These are phyloP conservation scores for Popillia japonica DNA, from an alignment of 1,140 invertebrate species.

Conservation along the genomic window DNA sequence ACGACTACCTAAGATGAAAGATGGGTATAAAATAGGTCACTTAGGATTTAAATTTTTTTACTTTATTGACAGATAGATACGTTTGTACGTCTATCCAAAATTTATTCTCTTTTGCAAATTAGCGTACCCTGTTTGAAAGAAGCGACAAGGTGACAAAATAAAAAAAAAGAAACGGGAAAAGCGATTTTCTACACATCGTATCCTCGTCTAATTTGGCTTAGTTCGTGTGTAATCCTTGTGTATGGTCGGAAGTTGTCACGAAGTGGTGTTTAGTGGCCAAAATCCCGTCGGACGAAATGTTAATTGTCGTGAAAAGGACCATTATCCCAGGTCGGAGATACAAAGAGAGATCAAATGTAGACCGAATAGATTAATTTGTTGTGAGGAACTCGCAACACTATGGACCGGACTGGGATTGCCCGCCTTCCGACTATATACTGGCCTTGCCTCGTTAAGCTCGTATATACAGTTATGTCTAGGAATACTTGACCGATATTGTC, in stretches of 20 bases:
- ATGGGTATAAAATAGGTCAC: too few relatives aligned
- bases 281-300: constrained; percentile 31
- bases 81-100: too few relatives aligned
- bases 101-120: too few relatives aligned
- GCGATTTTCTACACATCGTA: not conserved
- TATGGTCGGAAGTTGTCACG: not conserved
- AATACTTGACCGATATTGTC: too few relatives aligned
- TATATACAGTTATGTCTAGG: not conserved
- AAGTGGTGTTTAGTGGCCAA: constrained; percentile 13
- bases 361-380: constrained; percentile 24
- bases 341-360: constrained; percentile 27
- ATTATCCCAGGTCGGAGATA: constrained; percentile 14
- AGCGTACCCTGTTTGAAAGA: too few relatives aligned
- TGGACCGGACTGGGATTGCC: not conserved
- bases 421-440: not conserved
- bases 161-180: not conserved
- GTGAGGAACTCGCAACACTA: not conserved
- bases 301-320: constrained; percentile 31
- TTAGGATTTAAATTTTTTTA: too few relatives aligned
- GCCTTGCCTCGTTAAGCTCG: not conserved
- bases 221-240: not conserved
- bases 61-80: too few relatives aligned
- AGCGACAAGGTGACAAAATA: too few relatives aligned
- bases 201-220: not conserved
- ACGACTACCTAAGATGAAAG: not conserved